Evolutionary conservation across 2,113 vertebrate genomes (phyloP), one percentile per base, ranked within the genome.

Genomic region (Montifringilla adamsi): DNA sequence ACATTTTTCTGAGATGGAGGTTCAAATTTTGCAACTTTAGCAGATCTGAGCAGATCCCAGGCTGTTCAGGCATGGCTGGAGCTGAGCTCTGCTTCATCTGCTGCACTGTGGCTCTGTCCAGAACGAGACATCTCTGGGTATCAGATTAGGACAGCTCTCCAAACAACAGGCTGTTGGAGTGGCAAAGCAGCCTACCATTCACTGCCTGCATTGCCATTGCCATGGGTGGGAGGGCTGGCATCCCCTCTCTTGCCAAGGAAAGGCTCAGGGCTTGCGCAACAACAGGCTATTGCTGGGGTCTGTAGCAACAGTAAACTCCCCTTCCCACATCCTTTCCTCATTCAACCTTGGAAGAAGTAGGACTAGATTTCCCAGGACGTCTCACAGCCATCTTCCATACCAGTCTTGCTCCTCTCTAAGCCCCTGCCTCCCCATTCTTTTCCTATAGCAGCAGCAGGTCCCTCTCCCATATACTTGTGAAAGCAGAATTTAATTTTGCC

Each of bases 141-240:
- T 35, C 64, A 69, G 21, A 55, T 26, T 3, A 69, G 22, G 33
- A 43, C 55, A 55, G 35, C 2, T 80, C 33, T 60, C 53, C 44
- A 47, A 30, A 63, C 9, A 39, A 11, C 3, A 70, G 67, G 21
- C 43, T 83, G 35, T 10, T 55, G 53, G 52, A 46, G 27, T 2
- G 15, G 23, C 68, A 73, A 68, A 89, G 33, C 52, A 72, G 28
- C 43, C 62, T 52, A 10, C 7, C 10, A 16, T 35, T 37, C 35
- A 27, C 46, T 35, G 15, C 23, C 39, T 60, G 20, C 30, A 39
- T 21, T 53, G 55, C 8, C 72, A 46, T 6, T 31, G 28, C 6
- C 2, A 22, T 0, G 2, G 9, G 18, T 27, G 12, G 31, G 8
- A 24, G 18, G 19, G 21, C 11, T 70, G 39, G 19, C 18, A 35